A percentile compares a stretch with the other conserved stretches of the same genome.
Evolutionary conservation across 1,140 invertebrate genomes (phyloP).

Genomic region (Bombus huntii): DNA sequence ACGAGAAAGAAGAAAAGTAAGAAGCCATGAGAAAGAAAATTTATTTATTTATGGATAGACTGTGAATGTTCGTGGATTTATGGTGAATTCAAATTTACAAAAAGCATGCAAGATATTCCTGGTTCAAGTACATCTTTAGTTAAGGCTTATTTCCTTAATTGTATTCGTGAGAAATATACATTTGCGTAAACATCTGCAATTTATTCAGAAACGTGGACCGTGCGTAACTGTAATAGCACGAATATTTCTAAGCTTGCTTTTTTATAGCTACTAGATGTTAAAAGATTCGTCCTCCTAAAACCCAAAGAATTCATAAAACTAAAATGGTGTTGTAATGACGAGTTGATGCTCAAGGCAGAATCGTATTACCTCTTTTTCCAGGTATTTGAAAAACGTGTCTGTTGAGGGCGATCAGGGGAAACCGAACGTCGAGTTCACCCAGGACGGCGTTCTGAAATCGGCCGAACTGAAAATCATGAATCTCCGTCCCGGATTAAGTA

Average conservation of each 20-base stretch:
- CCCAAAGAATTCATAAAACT: not conserved
- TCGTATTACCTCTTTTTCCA: constrained; percentile 63
- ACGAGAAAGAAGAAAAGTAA: not conserved
- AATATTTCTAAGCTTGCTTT: not conserved
- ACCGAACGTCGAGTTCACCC: constrained; percentile 93
- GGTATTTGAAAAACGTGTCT: constrained; percentile 92
- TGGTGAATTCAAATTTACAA: not conserved
- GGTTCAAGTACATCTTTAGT: not conserved
- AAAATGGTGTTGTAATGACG: no score
- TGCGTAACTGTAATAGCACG: no score
- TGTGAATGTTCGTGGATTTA: not conserved
- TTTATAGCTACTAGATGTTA: no score
- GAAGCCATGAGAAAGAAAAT: not conserved
- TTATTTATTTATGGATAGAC: no score
- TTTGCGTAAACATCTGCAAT: not conserved
- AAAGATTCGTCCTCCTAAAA: not conserved
- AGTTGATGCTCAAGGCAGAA: not conserved
- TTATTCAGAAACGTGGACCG: no score
- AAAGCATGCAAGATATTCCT: not conserved
- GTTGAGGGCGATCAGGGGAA: constrained; percentile 90
- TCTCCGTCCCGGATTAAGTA: constrained; percentile 89
- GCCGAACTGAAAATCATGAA: constrained; percentile 97
- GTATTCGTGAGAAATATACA: not conserved
- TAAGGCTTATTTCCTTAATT: not conserved
- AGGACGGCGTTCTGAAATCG: constrained; percentile 92